Conservation (phyloP, 2,797 vertebrate genomes). For the Sebastes taczanowskii region DNA sequence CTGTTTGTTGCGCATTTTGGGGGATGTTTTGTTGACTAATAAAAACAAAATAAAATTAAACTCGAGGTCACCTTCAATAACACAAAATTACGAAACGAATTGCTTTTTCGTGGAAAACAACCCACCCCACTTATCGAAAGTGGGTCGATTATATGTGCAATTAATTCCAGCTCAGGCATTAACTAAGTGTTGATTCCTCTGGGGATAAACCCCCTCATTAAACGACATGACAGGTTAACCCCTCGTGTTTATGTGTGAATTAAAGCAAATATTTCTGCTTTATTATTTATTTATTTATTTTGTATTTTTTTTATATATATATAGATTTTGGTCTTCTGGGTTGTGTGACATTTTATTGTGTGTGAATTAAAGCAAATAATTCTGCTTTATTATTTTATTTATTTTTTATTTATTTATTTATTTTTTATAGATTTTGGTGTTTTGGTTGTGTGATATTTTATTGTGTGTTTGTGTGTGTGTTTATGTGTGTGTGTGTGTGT, state of each 20-base stretch:
- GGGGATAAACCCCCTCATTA: conserved; percentile 31
- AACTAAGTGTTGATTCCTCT: conserved; percentile 70
- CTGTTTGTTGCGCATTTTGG: background rate
- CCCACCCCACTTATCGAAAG: conserved; percentile 59
- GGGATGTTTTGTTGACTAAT: too few species aligned
- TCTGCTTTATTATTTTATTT: too few species aligned
- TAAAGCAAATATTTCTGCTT: background rate
- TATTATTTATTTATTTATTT: background rate
- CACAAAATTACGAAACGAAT: background rate
- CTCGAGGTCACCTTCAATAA: conserved; percentile 25
- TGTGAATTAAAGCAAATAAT: too few species aligned
- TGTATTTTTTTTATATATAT: background rate
- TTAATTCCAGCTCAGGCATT: conserved; percentile 63
- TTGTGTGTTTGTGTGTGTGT: conserved; percentile 34
- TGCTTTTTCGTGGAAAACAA: background rate
- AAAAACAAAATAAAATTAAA: too few species aligned
- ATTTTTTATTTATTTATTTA: too few species aligned
- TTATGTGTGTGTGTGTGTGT: too few species aligned
- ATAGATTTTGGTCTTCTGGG: conserved; percentile 15
- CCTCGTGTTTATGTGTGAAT: background rate
- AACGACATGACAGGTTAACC: background rate
- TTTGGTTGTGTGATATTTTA: conserved; percentile 63
- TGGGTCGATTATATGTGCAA: conserved; percentile 64
- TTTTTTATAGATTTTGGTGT: background rate
- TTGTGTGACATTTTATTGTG: too few species aligned